These are phyloP conservation scores for Lepidonotus clava DNA, from an alignment of 2,888 invertebrate genomes.

Conservation along the genomic window DNA sequence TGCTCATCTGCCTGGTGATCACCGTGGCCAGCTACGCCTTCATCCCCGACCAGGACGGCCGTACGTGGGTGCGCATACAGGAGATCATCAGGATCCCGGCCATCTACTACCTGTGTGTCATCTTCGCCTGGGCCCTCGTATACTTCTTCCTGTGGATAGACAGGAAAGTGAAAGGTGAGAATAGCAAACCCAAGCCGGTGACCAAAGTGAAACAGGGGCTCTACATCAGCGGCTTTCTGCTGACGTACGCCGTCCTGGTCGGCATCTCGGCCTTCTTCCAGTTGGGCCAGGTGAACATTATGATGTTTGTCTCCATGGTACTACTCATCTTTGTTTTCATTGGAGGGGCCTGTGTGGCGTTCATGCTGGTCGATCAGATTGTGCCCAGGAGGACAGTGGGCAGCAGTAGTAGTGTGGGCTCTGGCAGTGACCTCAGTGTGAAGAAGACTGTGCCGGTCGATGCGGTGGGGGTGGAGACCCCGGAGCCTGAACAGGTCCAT, in stretches of 20 bases:
- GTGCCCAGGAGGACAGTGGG: neutral
- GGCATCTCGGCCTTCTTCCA: conserved; percentile 18
- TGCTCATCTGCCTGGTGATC: conserved; percentile 36
- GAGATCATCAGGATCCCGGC: conserved; percentile 65
- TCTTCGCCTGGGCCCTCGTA: conserved; percentile 31
- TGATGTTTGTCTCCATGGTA: conserved; percentile 38
- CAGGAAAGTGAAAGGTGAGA: neutral
- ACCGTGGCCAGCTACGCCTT: conserved; percentile 60
- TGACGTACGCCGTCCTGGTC: neutral
- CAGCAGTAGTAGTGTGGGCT: no score
- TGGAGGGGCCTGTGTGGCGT: neutral
- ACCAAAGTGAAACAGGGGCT: neutral
- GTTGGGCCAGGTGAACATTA: neutral
- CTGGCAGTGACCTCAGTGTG: no score
- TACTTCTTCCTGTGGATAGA: conserved; percentile 1
- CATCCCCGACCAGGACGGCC: conserved; percentile 64
- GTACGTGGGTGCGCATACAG: conserved; percentile 60
- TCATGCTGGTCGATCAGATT: neutral
- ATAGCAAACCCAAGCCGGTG: neutral
- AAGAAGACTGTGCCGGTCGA: no score
- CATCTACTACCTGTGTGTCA: conserved; percentile 58
- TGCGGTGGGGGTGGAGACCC: no score
- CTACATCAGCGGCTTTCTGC: neutral
- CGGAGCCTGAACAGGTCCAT: no score
- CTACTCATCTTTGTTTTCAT: conserved; percentile 14